These are phyloP conservation scores for Berghia stephanieae DNA, from an alignment of 1,140 invertebrate species.

Conservation along the genomic window DNA sequence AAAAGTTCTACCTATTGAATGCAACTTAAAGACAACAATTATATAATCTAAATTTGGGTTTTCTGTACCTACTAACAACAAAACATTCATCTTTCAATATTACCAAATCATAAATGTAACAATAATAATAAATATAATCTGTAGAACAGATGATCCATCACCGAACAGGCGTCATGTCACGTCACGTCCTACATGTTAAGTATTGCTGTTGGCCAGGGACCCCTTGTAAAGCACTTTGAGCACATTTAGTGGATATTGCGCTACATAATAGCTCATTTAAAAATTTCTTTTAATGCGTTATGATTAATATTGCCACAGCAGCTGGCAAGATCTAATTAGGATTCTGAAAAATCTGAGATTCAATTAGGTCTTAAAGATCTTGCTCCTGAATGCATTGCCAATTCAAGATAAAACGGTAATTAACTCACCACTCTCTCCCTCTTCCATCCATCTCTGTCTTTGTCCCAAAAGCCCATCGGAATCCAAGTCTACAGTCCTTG, in stretches of 20 bases:
- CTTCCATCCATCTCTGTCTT: slow-evolving; percentile 64
- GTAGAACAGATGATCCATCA: not conserved
- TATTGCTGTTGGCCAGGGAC: no score
- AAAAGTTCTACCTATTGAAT: no score
- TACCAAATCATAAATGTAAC: not conserved
- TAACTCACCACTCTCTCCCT: slow-evolving; percentile 48
- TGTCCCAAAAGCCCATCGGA: slow-evolving; percentile 75
- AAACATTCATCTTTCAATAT: no score
- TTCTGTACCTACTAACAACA: no score
- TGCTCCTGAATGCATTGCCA: not conserved
- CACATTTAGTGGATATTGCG: no score
- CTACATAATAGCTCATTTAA: not conserved
- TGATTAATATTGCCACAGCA: not conserved
- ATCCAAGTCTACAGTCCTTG: slow-evolving; percentile 81
- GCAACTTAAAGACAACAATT: no score
- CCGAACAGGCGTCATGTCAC: no score
- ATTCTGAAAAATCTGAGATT: not conserved
- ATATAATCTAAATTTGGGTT: no score
- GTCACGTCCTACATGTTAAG: no score
- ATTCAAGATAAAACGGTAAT: not conserved
- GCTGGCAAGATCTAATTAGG: not conserved
- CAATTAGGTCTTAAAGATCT: not conserved
- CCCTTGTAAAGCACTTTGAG: no score
- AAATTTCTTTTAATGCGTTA: not conserved
- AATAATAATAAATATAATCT: not conserved